Evolutionary conservation across 2,113 vertebrate species (phyloP).

Genomic region (Peucedramus taeniatus): DNA sequence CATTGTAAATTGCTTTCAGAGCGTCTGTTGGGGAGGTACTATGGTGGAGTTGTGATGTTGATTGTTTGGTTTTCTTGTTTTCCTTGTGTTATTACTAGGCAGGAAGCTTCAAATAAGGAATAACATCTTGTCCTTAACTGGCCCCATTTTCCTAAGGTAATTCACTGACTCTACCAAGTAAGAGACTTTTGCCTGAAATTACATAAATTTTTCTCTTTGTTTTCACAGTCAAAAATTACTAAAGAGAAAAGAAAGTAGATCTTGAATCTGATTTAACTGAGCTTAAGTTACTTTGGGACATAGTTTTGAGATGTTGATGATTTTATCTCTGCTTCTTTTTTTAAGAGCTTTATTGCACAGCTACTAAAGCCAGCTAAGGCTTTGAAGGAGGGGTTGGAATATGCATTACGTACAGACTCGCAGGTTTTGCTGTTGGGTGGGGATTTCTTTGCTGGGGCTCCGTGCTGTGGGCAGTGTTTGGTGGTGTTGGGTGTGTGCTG

Average conservation of each 20-base stretch:
- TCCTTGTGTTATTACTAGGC: background rate
- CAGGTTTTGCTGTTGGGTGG: background rate
- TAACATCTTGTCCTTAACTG: background rate
- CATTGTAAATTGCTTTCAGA: background rate
- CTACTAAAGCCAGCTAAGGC: accelerated
- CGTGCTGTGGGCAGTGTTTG: background rate
- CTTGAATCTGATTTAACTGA: background rate
- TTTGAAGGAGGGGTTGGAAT: background rate
- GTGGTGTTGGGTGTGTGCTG: background rate
- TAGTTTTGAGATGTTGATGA: background rate
- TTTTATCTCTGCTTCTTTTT: background rate
- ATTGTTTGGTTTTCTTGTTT: background rate
- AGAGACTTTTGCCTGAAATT: background rate
- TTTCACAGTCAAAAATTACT: background rate
- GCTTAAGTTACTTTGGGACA: background rate
- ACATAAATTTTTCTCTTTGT: background rate
- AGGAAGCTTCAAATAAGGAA: background rate
- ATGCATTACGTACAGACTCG: accelerated
- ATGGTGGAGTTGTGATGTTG: background rate
- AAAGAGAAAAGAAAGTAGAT: background rate
- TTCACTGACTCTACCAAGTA: background rate
- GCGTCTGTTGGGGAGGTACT: background rate
- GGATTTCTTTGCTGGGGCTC: background rate
- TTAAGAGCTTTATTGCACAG: accelerated
- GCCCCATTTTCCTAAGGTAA: background rate